Evolutionary conservation across 1,140 invertebrate species (phyloP), one percentile per base, ranked within the genome.

Genomic region (Wiebesia pumilae): DNA sequence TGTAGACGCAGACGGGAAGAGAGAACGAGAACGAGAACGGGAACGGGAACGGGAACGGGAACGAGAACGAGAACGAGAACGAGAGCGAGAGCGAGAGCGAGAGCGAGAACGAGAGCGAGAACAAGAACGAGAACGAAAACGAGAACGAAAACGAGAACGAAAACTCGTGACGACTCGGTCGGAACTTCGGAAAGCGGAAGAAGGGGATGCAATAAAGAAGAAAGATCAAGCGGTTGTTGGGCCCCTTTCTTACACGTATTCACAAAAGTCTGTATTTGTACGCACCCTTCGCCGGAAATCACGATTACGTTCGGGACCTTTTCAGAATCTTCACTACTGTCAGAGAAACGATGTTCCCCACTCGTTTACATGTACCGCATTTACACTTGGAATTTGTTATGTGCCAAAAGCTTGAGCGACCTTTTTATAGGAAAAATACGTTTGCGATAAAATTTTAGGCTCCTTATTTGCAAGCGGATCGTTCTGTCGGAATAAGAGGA

Each of bases 181-280:
- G 71, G 71, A 75, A 75, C 71, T 43, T 33, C 19, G 27, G 75
- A 33, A 81, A 83, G 40, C 78, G 81, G 65, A 75, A 81, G 81
- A 86, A 75, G 54, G 81, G 54, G 77, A 82, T 79, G 14, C 47
- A 78, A 54, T 54, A 78, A 84, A 77, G 54, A 51, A 65, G 67
- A 83, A 80, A 80, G 80, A 67, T 65, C 67, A 43, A 69, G 40
- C 62, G 10, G 21, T 58, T 38, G 30, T 21, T 54, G 24, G n/a
- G 27, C 30, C 35, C 78, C 58, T 81, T 81, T 81, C 54, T 62
- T 81, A 58, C 21, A 35, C 16, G n/a, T 43, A 79, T 58, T 51
- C n/a, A 79, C 47, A 33, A 79, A 78, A 79, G 40, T 58, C 77
- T 0, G 47, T 35, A 12, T 24, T 24, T 75, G 75, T 30, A 0